Base-by-base conservation (phyloP, 2,113 vertebrate species). In the Coptodon bakossiorum region DNA sequence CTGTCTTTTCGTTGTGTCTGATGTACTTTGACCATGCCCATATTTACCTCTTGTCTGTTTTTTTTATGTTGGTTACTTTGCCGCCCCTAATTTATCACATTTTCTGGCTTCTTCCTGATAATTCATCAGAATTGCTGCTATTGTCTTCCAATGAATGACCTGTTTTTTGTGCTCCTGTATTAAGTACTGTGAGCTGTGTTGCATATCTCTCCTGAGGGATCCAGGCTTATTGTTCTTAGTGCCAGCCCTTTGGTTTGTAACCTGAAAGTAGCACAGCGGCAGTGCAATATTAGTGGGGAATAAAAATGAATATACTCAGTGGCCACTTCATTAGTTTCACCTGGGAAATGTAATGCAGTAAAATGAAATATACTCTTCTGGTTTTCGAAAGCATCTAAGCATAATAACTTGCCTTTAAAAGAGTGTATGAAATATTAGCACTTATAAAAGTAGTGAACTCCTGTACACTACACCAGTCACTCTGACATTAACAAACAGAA, bases 81-180 rank as follows among this genome's bases (percentile, higher is more conserved):
- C 29, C 57, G 80, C 19, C 13, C 14, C 13, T 17, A 66, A 4
- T 81, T 40, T 59, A 50, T 84, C 83, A 71, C 11, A 68, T 68
- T 83, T 45, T 29, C 45, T 81, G 57, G 27, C 13, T 34, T 86
- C 40, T 50, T 88, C 36, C 57, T 87, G 68, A 56, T 88, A 88
- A 93, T 53, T 82, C 57, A 79, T 90, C 29, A 59, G 73, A 88
- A 80, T 53, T 83, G 68, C 45, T 82, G 11, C 45, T 38, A 27
- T 88, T 88, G 90, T 90, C 82, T 63, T 48, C 9, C 22, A 80
- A 24, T 84, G 80, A 89, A 90, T 91, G 63, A 76, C 86, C 81
- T 84, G 66, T 81, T 78, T 86, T 86, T 87, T 89, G 81, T 80
- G 89, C 87, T 40, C 50, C 43, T 50, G 6, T 50, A 76, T 76